These are phyloP conservation scores for Phymastichus coffea DNA, from an alignment of 1,140 invertebrate species.

Conservation along the genomic window DNA sequence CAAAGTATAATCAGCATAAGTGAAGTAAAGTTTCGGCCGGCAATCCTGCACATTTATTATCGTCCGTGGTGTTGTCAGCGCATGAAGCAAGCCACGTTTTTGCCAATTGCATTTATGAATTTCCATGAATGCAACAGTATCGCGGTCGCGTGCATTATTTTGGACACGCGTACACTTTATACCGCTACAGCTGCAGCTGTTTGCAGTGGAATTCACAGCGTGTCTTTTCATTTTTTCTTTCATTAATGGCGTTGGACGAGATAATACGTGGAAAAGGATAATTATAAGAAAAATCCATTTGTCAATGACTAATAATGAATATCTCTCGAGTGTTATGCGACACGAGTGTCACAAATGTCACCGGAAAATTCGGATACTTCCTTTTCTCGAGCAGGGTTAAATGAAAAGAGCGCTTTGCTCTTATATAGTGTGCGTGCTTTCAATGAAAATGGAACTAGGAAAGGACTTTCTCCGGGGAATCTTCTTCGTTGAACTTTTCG, in stretches of 20 bases:
- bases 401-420: background rate
- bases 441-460: background rate
- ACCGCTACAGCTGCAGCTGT: background rate
- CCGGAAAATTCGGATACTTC: background rate
- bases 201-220: constrained; percentile 3
- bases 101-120: background rate
- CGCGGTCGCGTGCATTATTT: constrained; percentile 10
- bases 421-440: background rate
- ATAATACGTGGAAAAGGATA: constrained; percentile 16
- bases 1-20: too few relatives aligned
- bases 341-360: background rate
- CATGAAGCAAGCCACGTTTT: background rate
- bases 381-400: background rate
- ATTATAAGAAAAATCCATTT: constrained; percentile 1
- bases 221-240: constrained; percentile 1
- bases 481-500: background rate
- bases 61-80: too few relatives aligned
- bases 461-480: background rate
- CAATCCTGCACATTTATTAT: constrained; percentile 25
- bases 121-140: constrained; percentile 12
- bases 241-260: constrained; percentile 6
- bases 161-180: constrained; percentile 19
- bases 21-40: too few relatives aligned
- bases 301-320: background rate
- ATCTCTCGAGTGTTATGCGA: background rate